phyloP scores from a whole-genome alignment of 2,113 vertebrate species.

The Colistium nudipinnis region DNA sequence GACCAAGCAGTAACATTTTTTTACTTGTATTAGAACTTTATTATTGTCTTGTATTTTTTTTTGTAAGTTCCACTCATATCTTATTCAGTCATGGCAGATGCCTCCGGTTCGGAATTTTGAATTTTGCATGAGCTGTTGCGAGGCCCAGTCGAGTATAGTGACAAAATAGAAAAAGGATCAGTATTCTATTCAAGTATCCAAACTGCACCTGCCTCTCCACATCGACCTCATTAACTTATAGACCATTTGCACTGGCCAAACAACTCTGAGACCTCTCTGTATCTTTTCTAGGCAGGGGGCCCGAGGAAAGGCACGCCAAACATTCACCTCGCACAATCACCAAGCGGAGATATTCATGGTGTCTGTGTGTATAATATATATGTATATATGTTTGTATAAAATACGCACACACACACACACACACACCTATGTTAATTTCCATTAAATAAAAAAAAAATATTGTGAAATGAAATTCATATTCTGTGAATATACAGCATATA shows the following conservation, averaged over 20 bases:
- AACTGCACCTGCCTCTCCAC: slow-evolving; percentile 80
- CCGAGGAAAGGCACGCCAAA: slow-evolving; percentile 53
- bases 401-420: too few relatives aligned
- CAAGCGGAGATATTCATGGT: slow-evolving; percentile 43
- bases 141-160: slow-evolving; percentile 17
- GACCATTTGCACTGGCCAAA: slow-evolving; percentile 76
- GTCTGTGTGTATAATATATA: slow-evolving; percentile 29
- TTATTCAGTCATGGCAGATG: slow-evolving; percentile 22
- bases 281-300: slow-evolving; percentile 64
- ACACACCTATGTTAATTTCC: too few relatives aligned
- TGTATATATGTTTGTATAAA: neutral
- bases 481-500: neutral
- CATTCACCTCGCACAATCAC: slow-evolving; percentile 53
- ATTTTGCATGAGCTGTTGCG: slow-evolving; percentile 39
- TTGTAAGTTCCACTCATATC: slow-evolving; percentile 9
- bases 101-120: slow-evolving; percentile 12
- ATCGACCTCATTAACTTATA: slow-evolving; percentile 80
- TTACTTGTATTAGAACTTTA: neutral
- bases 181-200: slow-evolving; percentile 77
- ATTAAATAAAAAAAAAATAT: too few relatives aligned
- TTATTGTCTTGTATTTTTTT: neutral
- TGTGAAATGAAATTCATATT: neutral
- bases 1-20: slow-evolving; percentile 22
- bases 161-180: slow-evolving; percentile 69
- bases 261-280: slow-evolving; percentile 76